Evolutionary conservation across 2,888 invertebrate species (phyloP).

Genomic region (Eupithecia subumbrata): DNA sequence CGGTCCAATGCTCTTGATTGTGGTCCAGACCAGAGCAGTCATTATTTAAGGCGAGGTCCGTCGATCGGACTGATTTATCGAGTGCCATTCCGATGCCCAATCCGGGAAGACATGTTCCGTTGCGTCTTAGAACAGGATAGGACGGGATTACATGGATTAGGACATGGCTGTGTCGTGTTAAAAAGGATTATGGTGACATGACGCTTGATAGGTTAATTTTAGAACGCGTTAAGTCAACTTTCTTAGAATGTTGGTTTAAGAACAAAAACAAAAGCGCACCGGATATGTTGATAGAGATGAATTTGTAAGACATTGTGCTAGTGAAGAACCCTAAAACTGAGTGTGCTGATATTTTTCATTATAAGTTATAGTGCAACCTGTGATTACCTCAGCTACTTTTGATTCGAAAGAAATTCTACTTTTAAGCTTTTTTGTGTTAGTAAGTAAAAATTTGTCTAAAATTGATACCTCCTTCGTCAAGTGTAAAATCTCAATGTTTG

Average conservation of each 20-base stretch:
- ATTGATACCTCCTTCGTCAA: background rate
- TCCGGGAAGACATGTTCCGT: conserved; percentile 49
- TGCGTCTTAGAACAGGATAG: conserved; percentile 50
- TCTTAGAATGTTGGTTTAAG: background rate
- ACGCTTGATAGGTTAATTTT: conserved; percentile 9
- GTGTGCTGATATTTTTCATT: background rate
- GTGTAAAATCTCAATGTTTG: background rate
- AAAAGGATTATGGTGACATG: conserved; percentile 17
- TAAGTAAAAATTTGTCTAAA: background rate
- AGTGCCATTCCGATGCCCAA: conserved; percentile 53
- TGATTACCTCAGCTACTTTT: background rate
- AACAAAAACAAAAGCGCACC: background rate
- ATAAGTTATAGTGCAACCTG: background rate
- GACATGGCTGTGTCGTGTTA: conserved; percentile 25
- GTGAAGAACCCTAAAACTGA: background rate
- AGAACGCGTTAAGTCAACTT: background rate
- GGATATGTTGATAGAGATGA: background rate
- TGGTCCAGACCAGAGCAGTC: conserved; percentile 22
- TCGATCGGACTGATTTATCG: conserved; percentile 66
- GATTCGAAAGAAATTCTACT: background rate
- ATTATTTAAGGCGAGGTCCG: conserved; percentile 46
- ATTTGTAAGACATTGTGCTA: background rate
- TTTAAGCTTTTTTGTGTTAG: background rate
- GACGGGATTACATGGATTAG: conserved; percentile 47
- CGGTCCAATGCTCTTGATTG: conserved; percentile 21